Evolutionary conservation across 1,140 invertebrate species (phyloP), one percentile per base, ranked within the genome.

Genomic region (Dufourea novaeangliae): DNA sequence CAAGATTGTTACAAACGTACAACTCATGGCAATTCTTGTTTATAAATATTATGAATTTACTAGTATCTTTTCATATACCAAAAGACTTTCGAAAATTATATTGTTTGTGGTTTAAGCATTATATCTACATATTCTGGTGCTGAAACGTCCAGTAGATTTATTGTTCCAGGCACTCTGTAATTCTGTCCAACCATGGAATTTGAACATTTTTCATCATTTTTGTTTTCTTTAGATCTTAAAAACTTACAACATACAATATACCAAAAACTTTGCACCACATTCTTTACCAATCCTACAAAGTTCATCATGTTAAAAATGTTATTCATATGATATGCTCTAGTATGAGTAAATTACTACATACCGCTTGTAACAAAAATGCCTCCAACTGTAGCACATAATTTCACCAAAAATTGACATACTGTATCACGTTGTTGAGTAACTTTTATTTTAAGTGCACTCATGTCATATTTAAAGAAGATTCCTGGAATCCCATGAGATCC

Each of bases 401-500:
- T 95, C 27, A 98, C 94, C 56, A 97, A 92, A 92, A 99, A 98
- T 90, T 96, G 95, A 78, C 95, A 92, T 50, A 97, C 88, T 76
- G 96, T 95, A 87, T 97, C 96, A 78, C 96, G 94, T 88, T 97
- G 95, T 92, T 98, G 96, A 63, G 93, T 95, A 0, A 98, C 97
- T 86, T 95, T 94, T 29, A 99, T 95, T 93, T 97, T 97, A 34
- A 99, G 90, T 7, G 97, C 96, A 78, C 96, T 97, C 91, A 97
- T 96, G 86, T 98, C 97, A 92, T 99, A 99, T 91, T 98, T 98
- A 83, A 99, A 97, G 91, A 97, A 99, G 85, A 99, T 97, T 39
- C 98, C 98, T 11, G 98, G 97, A 25, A 97, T 95, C 7, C 97
- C 98, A 92, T 98, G 97, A 37, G 97, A 98, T 25, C 97, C 97